These are phyloP conservation scores for Tenualosa thibaudeaui DNA, from an alignment of 2,797 vertebrate genomes.

Conservation along the genomic window DNA sequence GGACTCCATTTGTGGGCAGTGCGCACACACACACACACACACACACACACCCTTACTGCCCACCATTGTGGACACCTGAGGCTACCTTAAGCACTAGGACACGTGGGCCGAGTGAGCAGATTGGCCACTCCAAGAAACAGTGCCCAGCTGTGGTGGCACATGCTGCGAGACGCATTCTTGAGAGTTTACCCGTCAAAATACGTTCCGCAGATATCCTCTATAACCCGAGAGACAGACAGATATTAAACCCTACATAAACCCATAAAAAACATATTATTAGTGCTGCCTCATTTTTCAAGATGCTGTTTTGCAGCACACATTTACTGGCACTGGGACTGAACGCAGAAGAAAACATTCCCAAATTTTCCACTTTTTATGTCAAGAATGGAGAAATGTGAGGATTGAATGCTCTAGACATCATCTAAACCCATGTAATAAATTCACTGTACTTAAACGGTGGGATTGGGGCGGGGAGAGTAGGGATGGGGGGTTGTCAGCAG, in stretches of 20 bases:
- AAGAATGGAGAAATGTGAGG: background rate
- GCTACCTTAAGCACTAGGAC: background rate
- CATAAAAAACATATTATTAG: background rate
- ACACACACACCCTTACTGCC: background rate
- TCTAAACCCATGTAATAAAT: background rate
- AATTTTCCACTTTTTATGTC: background rate
- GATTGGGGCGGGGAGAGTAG: background rate
- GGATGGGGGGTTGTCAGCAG: background rate
- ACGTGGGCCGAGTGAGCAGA: background rate
- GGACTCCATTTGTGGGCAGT: constrained; percentile 14
- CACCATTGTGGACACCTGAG: constrained; percentile 8
- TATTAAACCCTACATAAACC: constrained; percentile 1
- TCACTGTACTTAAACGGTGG: background rate
- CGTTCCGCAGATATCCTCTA: constrained; percentile 9
- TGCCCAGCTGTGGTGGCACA: background rate
- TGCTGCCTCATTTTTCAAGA: constrained; percentile 7
- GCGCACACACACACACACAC: background rate
- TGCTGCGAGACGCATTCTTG: background rate
- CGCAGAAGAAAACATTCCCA: background rate
- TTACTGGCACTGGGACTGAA: background rate
- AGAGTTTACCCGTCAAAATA: constrained; percentile 13
- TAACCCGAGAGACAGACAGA: constrained; percentile 2
- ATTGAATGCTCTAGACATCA: background rate
- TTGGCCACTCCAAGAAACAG: background rate
- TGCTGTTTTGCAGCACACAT: background rate